Base-by-base conservation (phyloP, 1,140 invertebrate species). In the Zaprionus camerounensis region DNA sequence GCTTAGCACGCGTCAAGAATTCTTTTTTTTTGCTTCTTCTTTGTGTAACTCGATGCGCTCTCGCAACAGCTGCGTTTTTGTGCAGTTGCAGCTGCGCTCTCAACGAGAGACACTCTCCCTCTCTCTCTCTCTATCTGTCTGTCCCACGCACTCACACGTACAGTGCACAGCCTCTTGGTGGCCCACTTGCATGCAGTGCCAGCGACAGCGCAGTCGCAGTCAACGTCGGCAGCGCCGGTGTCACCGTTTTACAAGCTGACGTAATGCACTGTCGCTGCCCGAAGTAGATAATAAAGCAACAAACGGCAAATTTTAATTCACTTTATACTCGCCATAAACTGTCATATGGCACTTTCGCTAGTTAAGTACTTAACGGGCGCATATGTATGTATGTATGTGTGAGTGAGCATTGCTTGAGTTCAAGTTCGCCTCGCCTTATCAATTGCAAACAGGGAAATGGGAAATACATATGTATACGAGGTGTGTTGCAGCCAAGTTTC, bases 1-100 rank as follows among this genome's bases (percentile, higher is more conserved):
- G 26, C 49, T 55, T 65, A 71, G 85, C 84, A 88, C 84, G 84
- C 72, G 81, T 38, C 66, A 57, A 74, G 73, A 62, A 79, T 79
- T 76, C 7, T 24, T 61, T 71, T 55, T 44, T 2, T 31, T 31
- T 22, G 20, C 31, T 34, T 34, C 31, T 31, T 31, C 31, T 34
- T 34, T 34, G 41, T 34, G 41, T 46, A 46, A 71, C 17, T 31
- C 61, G 9, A 34, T 41, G 41, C 51, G 34, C 56, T 71, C 66
- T 9, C 41, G n/a, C 66, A 67, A 65, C 46, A 44, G 65, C 51
- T 69, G 61, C 62, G 46, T 55, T 55, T 56, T 56, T 22, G 34
- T 69, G 46, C 38, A 41, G 67, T 34, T 71, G 67, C 76, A 76
- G 68, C 68, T 76, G 77, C 77, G 71, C 56, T 44, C 62, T 71